Evolutionary conservation across 1,140 invertebrate genomes (phyloP), one percentile per base, ranked within the genome.

Genomic region (Dendroctonus ponderosae): DNA sequence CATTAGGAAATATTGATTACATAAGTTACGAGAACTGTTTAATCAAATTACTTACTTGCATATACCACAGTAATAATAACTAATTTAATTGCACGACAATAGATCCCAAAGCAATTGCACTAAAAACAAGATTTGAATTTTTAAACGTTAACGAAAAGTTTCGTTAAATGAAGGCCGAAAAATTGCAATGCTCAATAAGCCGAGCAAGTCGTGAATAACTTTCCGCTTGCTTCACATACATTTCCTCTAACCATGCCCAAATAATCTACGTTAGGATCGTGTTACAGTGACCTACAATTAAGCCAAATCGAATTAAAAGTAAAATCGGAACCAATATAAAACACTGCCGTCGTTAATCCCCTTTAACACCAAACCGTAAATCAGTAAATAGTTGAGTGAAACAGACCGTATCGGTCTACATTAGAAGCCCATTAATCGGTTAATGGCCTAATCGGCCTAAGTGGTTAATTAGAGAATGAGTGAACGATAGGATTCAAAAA

Each of bases 211-310:
- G 26, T 12, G 51, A 65, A 59, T 66, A 66, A 51, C 64, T 66
- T 66, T 66, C 56, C 64, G 60, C 48, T 53, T 49, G 54, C 39
- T 62, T 51, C 38, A 52, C 42, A 11, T 63, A 42, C 15, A 56
- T 44, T 46, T 37, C 26, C 46, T 15, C 38, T 43, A 14, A 57
- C 42, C 51, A 41, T 57, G 59, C 59, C 65, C 42, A 54, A 67
- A 67, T 59, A 62, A 68, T 63, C 52, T 38, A 58, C 48, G 63
- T 62, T 57, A 50, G 44, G n/a, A 43, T 63, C 46, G 52, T 38
- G 60, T 59, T 63, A 58, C 66, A 63, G 60, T 68, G 66, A 68
- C 66, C 66, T 38, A 63, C 66, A 68, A 68, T 26, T 43, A 51
- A 15, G n/a, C 14, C 49, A 15, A 42, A 50, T 41, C 15, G 38